Evolutionary conservation across 2,113 vertebrate species (phyloP), one percentile per base, ranked within the genome.

Genomic region (Emydocephalus ijimae): DNA sequence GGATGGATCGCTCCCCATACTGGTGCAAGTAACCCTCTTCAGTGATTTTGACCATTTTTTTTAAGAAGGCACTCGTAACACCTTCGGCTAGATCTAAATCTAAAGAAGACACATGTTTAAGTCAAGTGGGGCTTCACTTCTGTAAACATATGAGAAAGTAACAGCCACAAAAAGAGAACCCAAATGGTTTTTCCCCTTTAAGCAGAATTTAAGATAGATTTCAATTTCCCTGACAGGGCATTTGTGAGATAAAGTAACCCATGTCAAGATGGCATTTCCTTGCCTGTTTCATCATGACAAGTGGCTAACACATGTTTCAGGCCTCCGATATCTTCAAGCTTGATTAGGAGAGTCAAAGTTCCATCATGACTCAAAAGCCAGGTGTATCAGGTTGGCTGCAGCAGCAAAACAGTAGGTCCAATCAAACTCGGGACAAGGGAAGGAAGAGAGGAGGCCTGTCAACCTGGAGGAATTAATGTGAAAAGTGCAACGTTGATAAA

Each of bases 311-410:
- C 94, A 96, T 98, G 96, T 96, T 93, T 64, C 91, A 95, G 93
- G 91, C 96, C 96, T 97, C 94, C 96, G 97, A 95, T 96, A 97
- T 98, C 97, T 98, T 97, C 92, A 98, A 98, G 97, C 96, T 90
- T 97, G 96, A 96, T 96, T 97, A 94, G 96, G 97, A 98, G 96
- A 95, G 96, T 97, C 96, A 95, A 93, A 95, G 96, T 95, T 95
- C 92, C 87, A 93, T 97, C 96, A 74, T 20, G 24, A 74, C 20
- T 50, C 61, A 94, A 93, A 89, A 96, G 95, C 98, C 98, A 98
- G 98, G 97, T 99, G 98, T 98, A 98, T 98, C 93, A 96, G 97
- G 97, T 99, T 98, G 98, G 98, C 98, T 98, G 98, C 98, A 98
- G 98, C 94, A 96, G 95, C 97, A 98, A 97, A 95, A 97, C 95